Percentiles rank a stretch among this genome's conserved stretches.
Evolutionary conservation across 2,888 invertebrate species (phyloP).

Genomic region (Cabera pusaria): DNA sequence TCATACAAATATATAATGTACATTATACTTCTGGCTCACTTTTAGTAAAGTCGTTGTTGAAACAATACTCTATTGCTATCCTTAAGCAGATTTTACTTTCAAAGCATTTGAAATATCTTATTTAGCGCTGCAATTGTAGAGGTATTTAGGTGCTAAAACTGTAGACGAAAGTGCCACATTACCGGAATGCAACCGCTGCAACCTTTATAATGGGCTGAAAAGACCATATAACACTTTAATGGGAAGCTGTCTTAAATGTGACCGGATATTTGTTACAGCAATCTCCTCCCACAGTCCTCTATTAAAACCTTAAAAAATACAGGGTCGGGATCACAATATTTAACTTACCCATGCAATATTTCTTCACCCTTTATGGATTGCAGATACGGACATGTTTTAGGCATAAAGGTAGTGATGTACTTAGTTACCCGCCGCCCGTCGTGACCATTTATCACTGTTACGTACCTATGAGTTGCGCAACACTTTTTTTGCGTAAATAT

Average conservation of each 20-base stretch:
- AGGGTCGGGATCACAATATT: slow-evolving; percentile 28
- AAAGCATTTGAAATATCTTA: too few species aligned
- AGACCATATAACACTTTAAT: slow-evolving; percentile 21
- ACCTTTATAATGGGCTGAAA: slow-evolving; percentile 10
- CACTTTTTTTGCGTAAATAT: slow-evolving; percentile 36
- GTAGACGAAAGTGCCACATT: too few species aligned
- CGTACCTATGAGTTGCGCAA: slow-evolving; percentile 33
- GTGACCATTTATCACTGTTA: slow-evolving; percentile 35
- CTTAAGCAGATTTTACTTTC: too few species aligned
- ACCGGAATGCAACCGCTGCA: slow-evolving; percentile 15
- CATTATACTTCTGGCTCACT: too few species aligned
- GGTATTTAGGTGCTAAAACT: too few species aligned
- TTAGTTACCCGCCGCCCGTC: slow-evolving; percentile 32
- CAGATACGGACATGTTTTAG: slow-evolving; percentile 31
- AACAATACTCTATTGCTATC: too few species aligned
- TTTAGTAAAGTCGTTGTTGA: too few species aligned
- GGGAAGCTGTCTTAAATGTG: slow-evolving; percentile 15
- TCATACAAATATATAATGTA: too few species aligned
- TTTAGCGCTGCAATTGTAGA: too few species aligned
- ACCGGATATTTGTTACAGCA: slow-evolving; percentile 21
- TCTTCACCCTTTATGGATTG: slow-evolving; percentile 31
- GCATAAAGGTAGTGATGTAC: slow-evolving; percentile 32
- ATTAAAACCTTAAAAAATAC: slow-evolving; percentile 29
- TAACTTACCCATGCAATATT: slow-evolving; percentile 29
- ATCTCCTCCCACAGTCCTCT: slow-evolving; percentile 16